phyloP scores from a whole-genome alignment of 2,888 invertebrate genomes.

The Hirtodrosophila duncani region DNA sequence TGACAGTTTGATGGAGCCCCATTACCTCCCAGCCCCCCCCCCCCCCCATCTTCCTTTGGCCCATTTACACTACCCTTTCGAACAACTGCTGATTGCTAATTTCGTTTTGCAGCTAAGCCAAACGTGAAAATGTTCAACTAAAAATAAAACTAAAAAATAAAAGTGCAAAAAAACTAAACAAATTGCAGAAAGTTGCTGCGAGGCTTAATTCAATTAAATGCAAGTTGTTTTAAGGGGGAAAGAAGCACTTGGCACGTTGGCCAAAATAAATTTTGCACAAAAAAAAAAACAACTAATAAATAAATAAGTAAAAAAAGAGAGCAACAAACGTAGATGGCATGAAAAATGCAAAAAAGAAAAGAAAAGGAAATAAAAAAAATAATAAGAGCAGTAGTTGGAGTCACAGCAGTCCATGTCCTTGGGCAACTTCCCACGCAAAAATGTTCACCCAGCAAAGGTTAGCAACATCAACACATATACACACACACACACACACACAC shows the following conservation, averaged over 20 bases:
- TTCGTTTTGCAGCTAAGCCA: conserved; percentile 16
- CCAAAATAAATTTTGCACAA: conserved; percentile 48
- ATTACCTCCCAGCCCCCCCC: neutral
- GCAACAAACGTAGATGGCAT: conserved; percentile 12
- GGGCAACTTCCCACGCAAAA: conserved; percentile 72
- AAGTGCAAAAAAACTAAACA: conserved; percentile 1
- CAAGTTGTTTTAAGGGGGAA: conserved; percentile 10
- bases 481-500: conserved; percentile 19
- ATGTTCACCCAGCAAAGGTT: conserved; percentile 62
- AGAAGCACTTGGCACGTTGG: conserved; percentile 24
- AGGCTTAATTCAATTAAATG: conserved; percentile 34
- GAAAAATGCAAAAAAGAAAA: conserved; percentile 22
- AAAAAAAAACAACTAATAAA: conserved; percentile 55
- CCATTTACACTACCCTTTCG: too few species aligned
- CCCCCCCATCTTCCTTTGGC: neutral
- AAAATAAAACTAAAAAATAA: conserved; percentile 7
- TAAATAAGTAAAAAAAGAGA: conserved; percentile 39
- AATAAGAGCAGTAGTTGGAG: conserved; percentile 29
- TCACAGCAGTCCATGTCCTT: conserved; percentile 67
- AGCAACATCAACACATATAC: conserved; percentile 29
- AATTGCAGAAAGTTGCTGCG: conserved; percentile 1
- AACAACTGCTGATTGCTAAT: too few species aligned
- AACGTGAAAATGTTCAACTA: conserved; percentile 16
- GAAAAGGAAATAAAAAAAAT: conserved; percentile 5
- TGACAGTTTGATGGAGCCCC: too few species aligned